A percentile compares a stretch with the other conserved stretches of the same genome.
phyloP scores from a whole-genome alignment of 2,113 vertebrate species.

The Coracopsis vasa region DNA sequence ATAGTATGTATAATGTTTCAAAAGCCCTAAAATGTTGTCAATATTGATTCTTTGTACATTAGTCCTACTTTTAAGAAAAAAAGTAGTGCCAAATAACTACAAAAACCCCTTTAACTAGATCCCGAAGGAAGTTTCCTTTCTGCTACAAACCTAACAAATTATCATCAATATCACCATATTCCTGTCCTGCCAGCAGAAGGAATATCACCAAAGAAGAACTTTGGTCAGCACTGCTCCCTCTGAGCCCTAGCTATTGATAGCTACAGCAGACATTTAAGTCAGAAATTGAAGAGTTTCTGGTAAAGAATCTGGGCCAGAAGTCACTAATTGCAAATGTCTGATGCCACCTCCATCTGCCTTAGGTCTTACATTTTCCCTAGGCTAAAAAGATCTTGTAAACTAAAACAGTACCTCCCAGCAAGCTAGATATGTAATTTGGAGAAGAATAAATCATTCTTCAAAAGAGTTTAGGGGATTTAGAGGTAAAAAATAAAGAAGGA shows the following conservation, averaged over 20 bases:
- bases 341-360: not conserved
- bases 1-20: not conserved
- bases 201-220: not conserved
- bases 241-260: not conserved
- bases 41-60: not conserved
- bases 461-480: not conserved
- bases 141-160: not conserved
- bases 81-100: not conserved
- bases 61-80: not conserved
- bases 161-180: not conserved
- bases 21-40: not conserved
- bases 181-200: not conserved
- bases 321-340: not conserved
- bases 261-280: not conserved
- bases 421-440: not conserved
- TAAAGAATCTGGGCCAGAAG: not conserved
- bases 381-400: not conserved
- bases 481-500: not conserved
- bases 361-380: not conserved
- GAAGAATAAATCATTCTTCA: not conserved
- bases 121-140: not conserved
- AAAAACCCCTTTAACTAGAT: not conserved
- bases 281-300: not conserved
- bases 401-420: not conserved
- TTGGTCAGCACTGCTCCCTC: not conserved